Base-by-base conservation (phyloP, 1,140 invertebrate species). In the Trichogramma pretiosum region DNA sequence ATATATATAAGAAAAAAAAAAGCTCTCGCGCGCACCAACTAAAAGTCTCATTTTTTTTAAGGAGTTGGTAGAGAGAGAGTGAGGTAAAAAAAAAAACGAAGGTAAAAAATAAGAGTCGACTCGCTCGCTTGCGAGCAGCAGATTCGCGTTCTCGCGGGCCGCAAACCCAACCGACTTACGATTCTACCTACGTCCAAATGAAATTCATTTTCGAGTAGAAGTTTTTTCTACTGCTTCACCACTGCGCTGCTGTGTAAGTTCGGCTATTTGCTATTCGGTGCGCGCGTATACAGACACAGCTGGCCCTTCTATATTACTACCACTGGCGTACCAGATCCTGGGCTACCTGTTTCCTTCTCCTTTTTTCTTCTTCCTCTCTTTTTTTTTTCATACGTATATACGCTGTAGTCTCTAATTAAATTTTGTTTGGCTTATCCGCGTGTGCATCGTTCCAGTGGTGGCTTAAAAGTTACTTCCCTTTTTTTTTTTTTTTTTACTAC, bases 31-130 rank as follows among this genome's bases (percentile, higher is more conserved):
- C 34, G 35, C 43, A 33, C 17, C 14, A 44, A 38, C 14, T 49
- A 23, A 43, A 49, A 49, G 22, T 24, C 40, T 49, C 39, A 37
- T 49, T 49, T 43, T 38, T 26, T 5, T n/a, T n/a, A n/a, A n/a
- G n/a, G 23, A 21, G 23, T 23, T 21, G 23, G 32, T 32, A n/a
- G 18, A 18, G 41, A 24, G 1, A 23, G 10, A 8, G n/a, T 17
- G 41, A 22, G 39, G n/a, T n/a, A n/a, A 24, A 33, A 16, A 19
- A 22, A 26, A 30, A n/a, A 7, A 14, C 3, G 7, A 24, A 18
- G 17, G 9, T 19, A n/a, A 21, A 18, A 10, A 33, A n/a, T n/a
- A n/a, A n/a, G n/a, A n/a, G n/a, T n/a, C n/a, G n/a, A n/a, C n/a
- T n/a, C n/a, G n/a, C n/a, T n/a, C n/a, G 18, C 17, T 8, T 10